Conservation (phyloP, 2,797 vertebrate species). For the Rhinophrynus dorsalis region DNA sequence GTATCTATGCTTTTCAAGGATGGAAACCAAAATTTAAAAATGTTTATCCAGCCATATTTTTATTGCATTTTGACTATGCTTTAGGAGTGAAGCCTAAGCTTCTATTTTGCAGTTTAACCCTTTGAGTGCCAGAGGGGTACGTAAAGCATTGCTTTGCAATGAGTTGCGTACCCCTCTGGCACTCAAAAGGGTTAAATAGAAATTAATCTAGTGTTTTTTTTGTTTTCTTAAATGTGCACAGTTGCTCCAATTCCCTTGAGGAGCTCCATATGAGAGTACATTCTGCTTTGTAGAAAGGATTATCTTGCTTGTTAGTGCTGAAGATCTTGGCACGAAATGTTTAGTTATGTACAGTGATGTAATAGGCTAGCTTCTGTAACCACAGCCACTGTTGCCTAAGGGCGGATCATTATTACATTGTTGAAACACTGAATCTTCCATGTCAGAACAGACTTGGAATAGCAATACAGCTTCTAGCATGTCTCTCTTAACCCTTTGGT, state of each 20-base stretch:
- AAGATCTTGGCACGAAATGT: constrained; percentile 16
- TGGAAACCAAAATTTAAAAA: too few relatives aligned
- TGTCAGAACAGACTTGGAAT: not conserved
- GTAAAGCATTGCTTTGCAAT: too few relatives aligned
- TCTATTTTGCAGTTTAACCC: too few relatives aligned
- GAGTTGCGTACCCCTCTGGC: too few relatives aligned
- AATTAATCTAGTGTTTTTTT: too few relatives aligned
- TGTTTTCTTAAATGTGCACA: not conserved
- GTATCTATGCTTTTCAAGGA: too few relatives aligned
- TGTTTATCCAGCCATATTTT: too few relatives aligned
- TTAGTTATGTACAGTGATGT: constrained; percentile 16
- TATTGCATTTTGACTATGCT: too few relatives aligned
- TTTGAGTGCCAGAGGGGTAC: too few relatives aligned
- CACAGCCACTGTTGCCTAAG: constrained; percentile 19
- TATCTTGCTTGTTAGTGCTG: constrained; percentile 10
- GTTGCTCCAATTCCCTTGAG: not conserved
- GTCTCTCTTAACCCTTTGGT: too few relatives aligned
- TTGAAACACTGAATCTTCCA: not conserved
- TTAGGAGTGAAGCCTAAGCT: too few relatives aligned
- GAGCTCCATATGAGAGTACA: not conserved
- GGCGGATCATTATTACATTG: not conserved
- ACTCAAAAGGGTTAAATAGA: not conserved
- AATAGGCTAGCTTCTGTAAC: not conserved
- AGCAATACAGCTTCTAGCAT: not conserved
- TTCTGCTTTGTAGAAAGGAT: constrained; percentile 27